Conservation (phyloP, 2,888 invertebrate species). For the Coleophora flavipennella region DNA sequence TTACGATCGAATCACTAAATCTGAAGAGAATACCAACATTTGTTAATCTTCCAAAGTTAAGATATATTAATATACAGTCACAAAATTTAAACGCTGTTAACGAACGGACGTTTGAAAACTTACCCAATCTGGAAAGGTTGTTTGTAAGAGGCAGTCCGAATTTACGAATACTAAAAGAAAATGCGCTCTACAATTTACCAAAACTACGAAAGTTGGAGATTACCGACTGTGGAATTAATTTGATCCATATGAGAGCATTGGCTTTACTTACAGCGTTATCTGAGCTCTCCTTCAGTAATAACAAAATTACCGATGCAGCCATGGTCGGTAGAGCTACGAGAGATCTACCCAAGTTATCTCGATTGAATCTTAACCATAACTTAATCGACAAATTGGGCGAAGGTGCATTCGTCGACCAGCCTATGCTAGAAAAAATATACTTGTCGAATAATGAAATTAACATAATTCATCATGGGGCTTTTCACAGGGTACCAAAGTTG, state of each 20-base stretch:
- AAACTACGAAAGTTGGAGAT: slow-evolving; percentile 81
- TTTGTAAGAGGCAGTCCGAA: slow-evolving; percentile 80
- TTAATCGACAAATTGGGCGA: slow-evolving; percentile 79
- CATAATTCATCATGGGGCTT: slow-evolving; percentile 84
- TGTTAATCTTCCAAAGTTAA: slow-evolving; percentile 78
- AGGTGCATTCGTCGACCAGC: slow-evolving; percentile 85
- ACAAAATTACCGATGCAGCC: slow-evolving; percentile 83
- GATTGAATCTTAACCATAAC: slow-evolving; percentile 81
- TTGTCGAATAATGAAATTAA: slow-evolving; percentile 82
- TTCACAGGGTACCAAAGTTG: slow-evolving; percentile 82
- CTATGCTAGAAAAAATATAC: slow-evolving; percentile 77
- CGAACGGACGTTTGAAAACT: slow-evolving; percentile 78
- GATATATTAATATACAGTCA: slow-evolving; percentile 82
- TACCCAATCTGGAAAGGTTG: slow-evolving; percentile 81
- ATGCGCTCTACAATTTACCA: slow-evolving; percentile 78
- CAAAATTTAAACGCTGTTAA: slow-evolving; percentile 76
- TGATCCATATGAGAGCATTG: slow-evolving; percentile 85
- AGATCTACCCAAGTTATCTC: slow-evolving; percentile 81
- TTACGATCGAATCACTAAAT: slow-evolving; percentile 84
- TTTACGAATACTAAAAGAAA: slow-evolving; percentile 79
- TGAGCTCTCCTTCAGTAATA: slow-evolving; percentile 80
- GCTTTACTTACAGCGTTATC: slow-evolving; percentile 79
- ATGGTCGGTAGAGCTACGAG: slow-evolving; percentile 85
- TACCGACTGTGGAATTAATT: slow-evolving; percentile 81
- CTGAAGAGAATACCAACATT: slow-evolving; percentile 84